A percentile compares a stretch with the other conserved stretches of the same genome.
These are phyloP conservation scores for Octodonta nipae DNA, from an alignment of 2,888 invertebrate genomes.

Conservation along the genomic window DNA sequence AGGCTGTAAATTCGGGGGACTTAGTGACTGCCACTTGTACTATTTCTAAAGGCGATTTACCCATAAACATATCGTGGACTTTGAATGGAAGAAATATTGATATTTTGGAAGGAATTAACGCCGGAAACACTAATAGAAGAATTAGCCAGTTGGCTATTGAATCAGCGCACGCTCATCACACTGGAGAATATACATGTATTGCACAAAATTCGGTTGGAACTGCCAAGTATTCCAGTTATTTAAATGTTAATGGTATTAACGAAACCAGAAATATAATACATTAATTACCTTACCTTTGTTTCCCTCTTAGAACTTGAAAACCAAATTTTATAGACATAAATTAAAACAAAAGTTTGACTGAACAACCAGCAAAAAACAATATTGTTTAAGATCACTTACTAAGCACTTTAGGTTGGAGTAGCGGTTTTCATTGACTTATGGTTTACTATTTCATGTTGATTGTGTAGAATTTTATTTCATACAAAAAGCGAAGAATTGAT, in stretches of 20 bases:
- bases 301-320: no score
- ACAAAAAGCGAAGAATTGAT: no score
- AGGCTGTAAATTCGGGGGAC: slow-evolving; percentile 53
- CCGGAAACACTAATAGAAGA: slow-evolving; percentile 16
- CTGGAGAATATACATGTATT: slow-evolving; percentile 50
- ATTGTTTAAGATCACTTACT: no score
- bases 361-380: no score
- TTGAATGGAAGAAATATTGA: slow-evolving; percentile 30
- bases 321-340: no score
- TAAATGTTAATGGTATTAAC: slow-evolving; percentile 22
- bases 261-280: slow-evolving; percentile 3
- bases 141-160: slow-evolving; percentile 20
- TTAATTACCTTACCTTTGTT: neutral
- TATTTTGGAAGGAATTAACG: slow-evolving; percentile 28
- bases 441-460: no score
- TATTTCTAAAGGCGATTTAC: slow-evolving; percentile 62
- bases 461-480: no score
- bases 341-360: no score
- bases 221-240: slow-evolving; percentile 41
- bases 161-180: slow-evolving; percentile 45
- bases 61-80: slow-evolving; percentile 42
- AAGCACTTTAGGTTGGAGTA: no score
- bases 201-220: slow-evolving; percentile 47
- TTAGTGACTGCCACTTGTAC: slow-evolving; percentile 55
- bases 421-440: no score